Conservation (phyloP, 1,140 invertebrate genomes). For the Dinoponera quadriceps region DNA sequence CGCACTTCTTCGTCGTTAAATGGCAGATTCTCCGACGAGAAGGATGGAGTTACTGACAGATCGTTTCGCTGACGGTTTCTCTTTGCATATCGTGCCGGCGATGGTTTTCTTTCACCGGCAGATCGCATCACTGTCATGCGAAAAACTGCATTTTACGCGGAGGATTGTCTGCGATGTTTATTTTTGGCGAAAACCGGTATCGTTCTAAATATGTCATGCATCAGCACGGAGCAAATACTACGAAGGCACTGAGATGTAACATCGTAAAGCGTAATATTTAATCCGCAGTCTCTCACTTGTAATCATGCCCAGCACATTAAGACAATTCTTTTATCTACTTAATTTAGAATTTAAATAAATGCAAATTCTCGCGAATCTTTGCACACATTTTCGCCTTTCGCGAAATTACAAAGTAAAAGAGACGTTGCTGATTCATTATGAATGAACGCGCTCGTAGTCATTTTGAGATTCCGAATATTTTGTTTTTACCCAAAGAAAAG, state of each 20-base stretch:
- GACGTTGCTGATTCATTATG: neutral
- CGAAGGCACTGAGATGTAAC: neutral
- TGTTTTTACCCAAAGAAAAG: no score
- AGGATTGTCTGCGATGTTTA: neutral
- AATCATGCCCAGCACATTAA: no score
- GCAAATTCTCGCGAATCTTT: neutral
- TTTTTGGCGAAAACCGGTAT: neutral
- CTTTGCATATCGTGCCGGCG: neutral
- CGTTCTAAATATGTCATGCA: neutral
- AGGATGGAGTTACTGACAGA: slow-evolving; percentile 6
- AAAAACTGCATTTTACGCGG: neutral
- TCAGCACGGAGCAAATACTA: neutral
- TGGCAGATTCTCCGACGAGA: neutral
- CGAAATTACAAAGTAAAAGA: neutral
- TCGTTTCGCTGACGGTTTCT: slow-evolving; percentile 18
- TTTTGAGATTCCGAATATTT: neutral
- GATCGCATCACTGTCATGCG: slow-evolving; percentile 1
- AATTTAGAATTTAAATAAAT: neutral
- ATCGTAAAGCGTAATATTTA: no score
- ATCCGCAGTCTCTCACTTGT: no score
- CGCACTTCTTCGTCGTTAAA: neutral
- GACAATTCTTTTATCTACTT: neutral
- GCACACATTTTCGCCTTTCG: neutral
- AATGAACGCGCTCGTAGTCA: neutral
- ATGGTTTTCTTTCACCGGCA: neutral